These are phyloP conservation scores for Sciurus carolinensis DNA, from an alignment of 2,797 vertebrate genomes.

Conservation along the genomic window DNA sequence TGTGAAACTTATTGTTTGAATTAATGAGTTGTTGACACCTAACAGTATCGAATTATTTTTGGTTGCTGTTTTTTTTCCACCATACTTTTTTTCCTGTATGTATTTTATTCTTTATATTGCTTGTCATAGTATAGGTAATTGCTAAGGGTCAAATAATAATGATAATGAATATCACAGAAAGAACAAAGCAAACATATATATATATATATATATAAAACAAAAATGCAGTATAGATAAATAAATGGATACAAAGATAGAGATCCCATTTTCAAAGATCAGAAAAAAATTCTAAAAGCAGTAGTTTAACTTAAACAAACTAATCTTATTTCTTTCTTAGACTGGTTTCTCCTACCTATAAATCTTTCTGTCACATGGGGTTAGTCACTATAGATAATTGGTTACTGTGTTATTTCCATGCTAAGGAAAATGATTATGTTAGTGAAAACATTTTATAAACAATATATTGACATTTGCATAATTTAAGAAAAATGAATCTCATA, in stretches of 20 bases:
- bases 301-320: not conserved
- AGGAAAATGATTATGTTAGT: slow-evolving; percentile 32
- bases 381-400: slow-evolving; percentile 65
- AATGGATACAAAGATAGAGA: not conserved
- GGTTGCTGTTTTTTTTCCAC: not conserved
- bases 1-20: not conserved
- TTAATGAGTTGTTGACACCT: not conserved
- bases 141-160: not conserved
- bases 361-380: not conserved
- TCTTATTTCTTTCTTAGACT: slow-evolving; percentile 43
- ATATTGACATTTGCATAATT: slow-evolving; percentile 65
- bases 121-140: not conserved
- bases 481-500: slow-evolving; percentile 53
- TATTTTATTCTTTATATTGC: not conserved
- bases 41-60: not conserved
- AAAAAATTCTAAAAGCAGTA: not conserved
- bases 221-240: not conserved
- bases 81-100: not conserved
- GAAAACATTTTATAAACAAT: slow-evolving; percentile 36
- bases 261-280: not conserved
- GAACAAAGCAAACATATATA: not conserved
- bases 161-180: not conserved
- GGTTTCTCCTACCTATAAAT: not conserved
- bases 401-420: slow-evolving; percentile 45
- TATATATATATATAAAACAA: not conserved